Evolutionary conservation across 2,797 vertebrate species (phyloP).

Genomic region (Schizothorax lantsangensis): DNA sequence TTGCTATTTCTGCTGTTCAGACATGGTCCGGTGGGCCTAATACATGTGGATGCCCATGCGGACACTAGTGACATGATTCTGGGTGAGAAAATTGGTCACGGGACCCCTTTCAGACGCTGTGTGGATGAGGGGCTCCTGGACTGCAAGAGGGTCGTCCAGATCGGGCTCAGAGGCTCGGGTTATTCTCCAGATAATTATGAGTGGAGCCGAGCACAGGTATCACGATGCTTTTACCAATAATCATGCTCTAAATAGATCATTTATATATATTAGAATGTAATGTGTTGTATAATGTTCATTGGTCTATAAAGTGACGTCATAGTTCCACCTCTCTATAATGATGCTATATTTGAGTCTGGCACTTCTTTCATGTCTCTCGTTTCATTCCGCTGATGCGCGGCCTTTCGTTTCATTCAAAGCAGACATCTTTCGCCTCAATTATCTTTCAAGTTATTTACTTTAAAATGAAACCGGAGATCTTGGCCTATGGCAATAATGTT

Average conservation of each 20-base stretch:
- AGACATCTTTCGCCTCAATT: no score
- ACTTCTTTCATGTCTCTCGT: no score
- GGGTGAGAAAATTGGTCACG: slow-evolving; percentile 90
- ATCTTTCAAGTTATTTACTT: no score
- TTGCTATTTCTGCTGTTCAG: slow-evolving; percentile 64
- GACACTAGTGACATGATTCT: slow-evolving; percentile 83
- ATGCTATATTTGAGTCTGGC: no score
- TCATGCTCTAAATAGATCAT: neutral
- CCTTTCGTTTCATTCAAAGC: no score
- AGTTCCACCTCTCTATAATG: no score
- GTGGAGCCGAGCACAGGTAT: slow-evolving; percentile 87
- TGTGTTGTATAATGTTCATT: no score
- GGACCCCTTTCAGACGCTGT: slow-evolving; percentile 88
- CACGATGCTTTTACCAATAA: neutral
- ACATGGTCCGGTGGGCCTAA: slow-evolving; percentile 87
- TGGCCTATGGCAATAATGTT: no score
- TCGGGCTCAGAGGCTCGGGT: slow-evolving; percentile 88
- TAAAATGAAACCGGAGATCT: no score
- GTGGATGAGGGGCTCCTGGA: slow-evolving; percentile 92
- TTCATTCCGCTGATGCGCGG: no score
- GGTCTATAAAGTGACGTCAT: no score
- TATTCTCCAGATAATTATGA: slow-evolving; percentile 79
- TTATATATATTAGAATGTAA: neutral
- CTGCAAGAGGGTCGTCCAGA: slow-evolving; percentile 87
- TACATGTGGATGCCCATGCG: slow-evolving; percentile 91